Conservation (phyloP, 2,888 invertebrate species). For the Mythimna pallens region DNA sequence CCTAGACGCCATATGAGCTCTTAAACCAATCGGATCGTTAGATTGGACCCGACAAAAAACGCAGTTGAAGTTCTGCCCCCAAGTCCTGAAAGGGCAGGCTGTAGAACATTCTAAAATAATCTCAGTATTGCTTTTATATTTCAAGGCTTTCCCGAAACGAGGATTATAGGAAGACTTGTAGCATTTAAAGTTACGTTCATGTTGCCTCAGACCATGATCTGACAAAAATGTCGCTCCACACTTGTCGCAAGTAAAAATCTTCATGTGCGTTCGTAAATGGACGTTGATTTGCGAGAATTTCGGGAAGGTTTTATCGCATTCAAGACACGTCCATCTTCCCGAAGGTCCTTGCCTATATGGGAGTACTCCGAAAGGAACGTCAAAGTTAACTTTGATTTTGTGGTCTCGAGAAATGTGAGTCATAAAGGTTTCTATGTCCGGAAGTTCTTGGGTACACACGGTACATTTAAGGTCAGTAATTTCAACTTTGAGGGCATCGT, state of each 20-base stretch:
- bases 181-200: conserved; percentile 85
- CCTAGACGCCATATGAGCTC: conserved; percentile 84
- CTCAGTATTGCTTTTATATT: conserved; percentile 85
- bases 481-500: conserved; percentile 85
- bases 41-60: conserved; percentile 86
- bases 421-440: conserved; percentile 82
- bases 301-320: conserved; percentile 83
- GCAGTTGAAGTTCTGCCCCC: conserved; percentile 88
- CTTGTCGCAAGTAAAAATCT: conserved; percentile 86
- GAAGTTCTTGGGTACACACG: conserved; percentile 77
- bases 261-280: conserved; percentile 84
- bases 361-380: conserved; percentile 85
- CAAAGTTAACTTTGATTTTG: conserved; percentile 81
- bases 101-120: conserved; percentile 87
- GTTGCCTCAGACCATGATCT: conserved; percentile 83
- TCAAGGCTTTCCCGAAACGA: conserved; percentile 83
- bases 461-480: conserved; percentile 85
- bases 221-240: conserved; percentile 86
- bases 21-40: conserved; percentile 84
- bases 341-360: conserved; percentile 82
- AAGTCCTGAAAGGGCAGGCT: conserved; percentile 85
- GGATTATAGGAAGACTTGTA: conserved; percentile 86
- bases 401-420: conserved; percentile 82
- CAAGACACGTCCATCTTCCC: conserved; percentile 84
- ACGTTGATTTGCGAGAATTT: conserved; percentile 87